A percentile compares a stretch with the other conserved stretches of the same genome.
Conservation (phyloP, 2,797 vertebrate genomes). For the Brachymystax lenok region DNA sequence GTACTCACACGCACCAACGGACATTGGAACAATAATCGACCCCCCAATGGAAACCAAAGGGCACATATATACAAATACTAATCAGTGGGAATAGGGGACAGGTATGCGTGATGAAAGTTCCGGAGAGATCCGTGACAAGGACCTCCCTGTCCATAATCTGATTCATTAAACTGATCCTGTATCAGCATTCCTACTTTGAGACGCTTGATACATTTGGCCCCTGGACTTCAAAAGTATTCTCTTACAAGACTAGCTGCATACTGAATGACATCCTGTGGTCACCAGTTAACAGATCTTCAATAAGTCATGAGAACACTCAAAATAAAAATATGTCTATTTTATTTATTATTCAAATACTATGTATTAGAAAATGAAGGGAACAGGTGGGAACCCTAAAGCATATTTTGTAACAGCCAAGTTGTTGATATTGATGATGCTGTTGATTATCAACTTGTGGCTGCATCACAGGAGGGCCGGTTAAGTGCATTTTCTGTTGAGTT, state of each 20-base stretch:
- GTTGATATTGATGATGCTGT: conserved; percentile 51
- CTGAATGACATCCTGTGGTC: background rate
- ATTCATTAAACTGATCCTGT: background rate
- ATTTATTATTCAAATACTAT: background rate
- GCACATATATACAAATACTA: no score
- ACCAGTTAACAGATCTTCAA: background rate
- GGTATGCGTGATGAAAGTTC: no score
- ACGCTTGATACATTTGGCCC: background rate
- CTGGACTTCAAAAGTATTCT: background rate
- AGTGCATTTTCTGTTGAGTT: conserved; percentile 53
- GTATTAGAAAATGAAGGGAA: conserved; percentile 26
- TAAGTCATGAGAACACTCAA: background rate
- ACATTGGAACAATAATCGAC: no score
- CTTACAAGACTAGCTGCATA: background rate
- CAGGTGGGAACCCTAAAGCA: conserved; percentile 35
- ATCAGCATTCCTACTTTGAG: background rate
- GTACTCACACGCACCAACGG: no score
- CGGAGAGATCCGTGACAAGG: no score
- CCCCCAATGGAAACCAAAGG: no score
- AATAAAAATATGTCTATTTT: background rate
- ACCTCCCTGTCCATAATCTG: background rate
- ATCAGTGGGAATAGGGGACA: no score
- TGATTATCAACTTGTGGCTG: conserved; percentile 46
- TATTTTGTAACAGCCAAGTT: conserved; percentile 35
- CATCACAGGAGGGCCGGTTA: conserved; percentile 40